These are phyloP conservation scores for Arctia plantaginis DNA, from an alignment of 2,888 invertebrate genomes.

Conservation along the genomic window DNA sequence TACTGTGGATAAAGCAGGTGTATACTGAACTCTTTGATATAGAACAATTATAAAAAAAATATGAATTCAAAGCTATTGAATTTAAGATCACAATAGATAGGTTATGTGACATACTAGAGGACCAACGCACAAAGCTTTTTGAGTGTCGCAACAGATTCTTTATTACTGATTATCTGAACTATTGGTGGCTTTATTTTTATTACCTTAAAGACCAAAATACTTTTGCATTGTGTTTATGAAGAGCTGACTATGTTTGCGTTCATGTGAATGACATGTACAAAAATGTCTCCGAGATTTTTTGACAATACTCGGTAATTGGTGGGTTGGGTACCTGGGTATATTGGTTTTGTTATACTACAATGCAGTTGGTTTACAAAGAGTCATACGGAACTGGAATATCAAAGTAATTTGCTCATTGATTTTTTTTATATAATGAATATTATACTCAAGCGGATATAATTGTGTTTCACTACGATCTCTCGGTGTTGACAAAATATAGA, in stretches of 20 bases:
- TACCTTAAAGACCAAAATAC: conserved; percentile 53
- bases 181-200: conserved; percentile 7
- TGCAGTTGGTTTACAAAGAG: conserved; percentile 74
- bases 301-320: conserved; percentile 83
- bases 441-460: conserved; percentile 57
- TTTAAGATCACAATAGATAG: conserved; percentile 80
- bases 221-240: conserved; percentile 20
- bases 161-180: conserved; percentile 13
- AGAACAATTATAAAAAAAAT: conserved; percentile 69
- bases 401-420: conserved; percentile 77
- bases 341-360: conserved; percentile 81
- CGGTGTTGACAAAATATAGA: not conserved
- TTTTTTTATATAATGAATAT: conserved; percentile 61
- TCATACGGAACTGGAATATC: conserved; percentile 72
- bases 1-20: conserved; percentile 74
- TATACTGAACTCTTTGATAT: conserved; percentile 72
- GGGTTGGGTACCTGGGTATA: conserved; percentile 85
- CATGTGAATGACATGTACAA: conserved; percentile 82
- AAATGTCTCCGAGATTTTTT: conserved; percentile 84
- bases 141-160: conserved; percentile 64
- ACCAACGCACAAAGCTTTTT: conserved; percentile 79
- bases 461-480: conserved; percentile 44
- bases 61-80: conserved; percentile 74
- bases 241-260: conserved; percentile 32
- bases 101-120: conserved; percentile 85